Evolutionary conservation across 2,797 vertebrate genomes (phyloP).

Genomic region (Pseudopleuronectes americanus): DNA sequence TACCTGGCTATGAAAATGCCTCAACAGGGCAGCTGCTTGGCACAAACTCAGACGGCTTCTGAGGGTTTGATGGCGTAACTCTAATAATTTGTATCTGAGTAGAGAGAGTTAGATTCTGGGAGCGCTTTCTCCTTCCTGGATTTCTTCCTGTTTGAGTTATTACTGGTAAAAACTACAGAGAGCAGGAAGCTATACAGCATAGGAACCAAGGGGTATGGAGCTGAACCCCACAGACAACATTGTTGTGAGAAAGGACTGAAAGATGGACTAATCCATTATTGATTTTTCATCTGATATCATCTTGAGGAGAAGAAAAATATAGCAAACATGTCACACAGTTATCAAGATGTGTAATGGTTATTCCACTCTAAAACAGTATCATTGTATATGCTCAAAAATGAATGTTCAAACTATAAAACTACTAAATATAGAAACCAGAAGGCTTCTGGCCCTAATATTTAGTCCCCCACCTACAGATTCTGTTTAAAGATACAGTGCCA

Average conservation of each 20-base stretch:
- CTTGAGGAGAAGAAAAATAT: too few species aligned
- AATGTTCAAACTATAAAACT: too few species aligned
- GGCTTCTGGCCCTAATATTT: too few species aligned
- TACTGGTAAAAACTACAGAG: neutral
- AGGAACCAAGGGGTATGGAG: too few species aligned
- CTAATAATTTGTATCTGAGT: conserved; percentile 12
- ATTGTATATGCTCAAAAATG: too few species aligned
- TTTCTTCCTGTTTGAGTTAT: too few species aligned
- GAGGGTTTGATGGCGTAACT: conserved; percentile 10
- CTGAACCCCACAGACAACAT: neutral
- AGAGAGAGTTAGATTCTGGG: neutral
- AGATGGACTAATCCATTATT: neutral
- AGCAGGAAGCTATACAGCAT: neutral
- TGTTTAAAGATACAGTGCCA: neutral
- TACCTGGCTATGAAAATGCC: conserved; percentile 72
- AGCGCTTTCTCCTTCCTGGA: neutral
- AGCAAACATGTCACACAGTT: too few species aligned
- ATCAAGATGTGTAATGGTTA: too few species aligned
- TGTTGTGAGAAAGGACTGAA: too few species aligned
- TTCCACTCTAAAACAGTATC: too few species aligned
- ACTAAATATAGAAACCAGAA: too few species aligned
- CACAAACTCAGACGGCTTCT: neutral
- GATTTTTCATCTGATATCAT: neutral
- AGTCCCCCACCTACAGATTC: too few species aligned
- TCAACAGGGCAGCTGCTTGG: conserved; percentile 58